These are phyloP conservation scores for Protobothrops flavoviridis DNA, from an alignment of 2,113 vertebrate species.

Conservation along the genomic window DNA sequence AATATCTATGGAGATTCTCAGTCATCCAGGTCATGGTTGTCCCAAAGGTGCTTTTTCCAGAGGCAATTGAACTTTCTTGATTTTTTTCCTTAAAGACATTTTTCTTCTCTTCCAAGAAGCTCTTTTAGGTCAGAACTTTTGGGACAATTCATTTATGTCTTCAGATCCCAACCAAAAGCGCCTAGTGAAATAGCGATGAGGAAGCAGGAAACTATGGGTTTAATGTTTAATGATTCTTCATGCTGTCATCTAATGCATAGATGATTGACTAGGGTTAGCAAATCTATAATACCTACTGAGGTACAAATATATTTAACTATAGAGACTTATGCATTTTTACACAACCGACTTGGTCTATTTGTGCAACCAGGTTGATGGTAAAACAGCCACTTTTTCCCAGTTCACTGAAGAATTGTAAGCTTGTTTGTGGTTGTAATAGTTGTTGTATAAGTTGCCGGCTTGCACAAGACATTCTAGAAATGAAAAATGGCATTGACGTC, in stretches of 20 bases:
- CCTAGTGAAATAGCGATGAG: not conserved
- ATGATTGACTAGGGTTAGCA: not conserved
- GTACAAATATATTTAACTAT: conserved; percentile 18
- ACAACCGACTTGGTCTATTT: not conserved
- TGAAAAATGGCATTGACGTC: not conserved
- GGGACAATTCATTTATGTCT: conserved; percentile 48
- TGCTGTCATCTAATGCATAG: not conserved
- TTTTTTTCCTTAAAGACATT: not conserved
- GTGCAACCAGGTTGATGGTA: not conserved
- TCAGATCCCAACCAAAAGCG: not conserved
- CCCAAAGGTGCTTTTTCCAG: not conserved
- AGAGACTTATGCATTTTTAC: not conserved
- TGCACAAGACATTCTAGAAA: not conserved
- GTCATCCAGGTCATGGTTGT: not conserved
- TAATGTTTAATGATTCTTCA: conserved; percentile 7
- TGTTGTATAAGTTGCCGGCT: not conserved
- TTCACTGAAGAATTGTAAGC: not conserved
- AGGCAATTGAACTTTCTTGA: not conserved
- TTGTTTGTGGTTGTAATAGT: not conserved
- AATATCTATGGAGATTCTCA: not conserved
- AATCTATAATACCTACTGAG: conserved; percentile 18
- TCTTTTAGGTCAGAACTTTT: not conserved
- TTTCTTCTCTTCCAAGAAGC: not conserved
- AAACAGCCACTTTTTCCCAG: not conserved
- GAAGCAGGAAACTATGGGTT: conserved; percentile 36